phyloP scores from a whole-genome alignment of 2,888 invertebrate species.

The Drymonia ruficornis region DNA sequence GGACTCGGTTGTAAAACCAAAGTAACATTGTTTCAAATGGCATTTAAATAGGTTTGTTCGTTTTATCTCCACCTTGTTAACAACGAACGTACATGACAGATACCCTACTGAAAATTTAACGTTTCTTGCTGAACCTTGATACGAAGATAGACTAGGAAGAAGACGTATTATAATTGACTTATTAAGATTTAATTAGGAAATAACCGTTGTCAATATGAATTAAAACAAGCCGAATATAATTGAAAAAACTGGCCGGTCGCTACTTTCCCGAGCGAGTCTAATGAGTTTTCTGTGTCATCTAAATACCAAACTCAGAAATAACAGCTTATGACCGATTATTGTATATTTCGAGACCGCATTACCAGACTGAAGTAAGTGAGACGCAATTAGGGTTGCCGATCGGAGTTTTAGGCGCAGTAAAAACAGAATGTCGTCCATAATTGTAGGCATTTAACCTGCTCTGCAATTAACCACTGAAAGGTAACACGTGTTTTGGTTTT shows the following conservation, averaged over 20 bases:
- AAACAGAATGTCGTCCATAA: neutral
- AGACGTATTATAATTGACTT: no score
- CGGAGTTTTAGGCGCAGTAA: no score
- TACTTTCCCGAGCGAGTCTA: slow-evolving; percentile 1
- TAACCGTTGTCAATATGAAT: neutral
- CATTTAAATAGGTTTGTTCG: neutral
- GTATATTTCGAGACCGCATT: slow-evolving; percentile 4
- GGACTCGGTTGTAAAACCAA: neutral
- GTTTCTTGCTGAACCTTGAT: no score
- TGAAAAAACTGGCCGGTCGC: neutral
- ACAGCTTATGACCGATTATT: slow-evolving; percentile 4
- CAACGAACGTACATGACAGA: no score
- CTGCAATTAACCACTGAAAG: no score
- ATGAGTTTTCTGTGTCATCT: slow-evolving; percentile 5
- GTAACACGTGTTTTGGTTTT: no score
- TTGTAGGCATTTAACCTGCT: neutral
- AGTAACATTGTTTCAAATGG: neutral
- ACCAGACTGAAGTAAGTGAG: neutral
- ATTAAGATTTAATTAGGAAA: no score
- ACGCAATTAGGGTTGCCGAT: neutral
- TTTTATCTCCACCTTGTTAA: neutral
- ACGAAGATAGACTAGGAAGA: no score
- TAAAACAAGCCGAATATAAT: neutral
- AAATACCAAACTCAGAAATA: slow-evolving; percentile 3
- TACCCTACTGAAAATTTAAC: no score